These are phyloP conservation scores for Stomatorhinus walkeri DNA, from an alignment of 2,797 vertebrate genomes.

Conservation along the genomic window DNA sequence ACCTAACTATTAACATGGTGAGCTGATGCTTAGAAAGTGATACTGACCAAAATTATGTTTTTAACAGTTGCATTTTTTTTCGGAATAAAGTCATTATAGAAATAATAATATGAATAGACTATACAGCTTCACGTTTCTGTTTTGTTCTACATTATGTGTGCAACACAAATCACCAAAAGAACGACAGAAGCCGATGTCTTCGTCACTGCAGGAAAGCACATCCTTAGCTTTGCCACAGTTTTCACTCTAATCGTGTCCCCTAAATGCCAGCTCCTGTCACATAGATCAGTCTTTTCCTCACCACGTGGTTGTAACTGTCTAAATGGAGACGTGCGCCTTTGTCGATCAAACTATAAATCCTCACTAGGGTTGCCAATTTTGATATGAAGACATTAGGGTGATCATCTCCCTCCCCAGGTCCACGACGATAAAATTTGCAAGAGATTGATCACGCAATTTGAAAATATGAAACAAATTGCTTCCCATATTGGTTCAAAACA, in stretches of 20 bases:
- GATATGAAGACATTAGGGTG: not conserved
- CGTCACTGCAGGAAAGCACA: not conserved
- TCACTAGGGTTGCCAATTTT: not conserved
- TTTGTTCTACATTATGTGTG: not conserved
- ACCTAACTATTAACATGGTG: not conserved
- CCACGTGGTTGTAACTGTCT: not conserved
- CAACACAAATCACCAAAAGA: not conserved
- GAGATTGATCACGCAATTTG: not conserved
- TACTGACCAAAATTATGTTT: not conserved
- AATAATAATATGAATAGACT: not conserved
- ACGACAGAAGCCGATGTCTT: not conserved
- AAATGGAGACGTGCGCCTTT: not conserved
- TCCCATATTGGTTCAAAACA: not conserved
- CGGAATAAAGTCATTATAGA: not conserved
- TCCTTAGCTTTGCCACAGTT: not conserved
- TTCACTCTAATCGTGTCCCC: not conserved
- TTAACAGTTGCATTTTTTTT: not conserved
- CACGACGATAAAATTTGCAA: not conserved
- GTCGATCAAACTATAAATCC: not conserved
- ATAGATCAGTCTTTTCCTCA: not conserved
- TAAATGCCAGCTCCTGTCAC: not conserved
- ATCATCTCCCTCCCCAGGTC: not conserved
- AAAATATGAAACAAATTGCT: not conserved
- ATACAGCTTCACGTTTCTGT: not conserved
- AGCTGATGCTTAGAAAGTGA: not conserved